A percentile compares a stretch with the other conserved stretches of the same genome.
Conservation (phyloP, 2,888 invertebrate species). For the Escarpia spicata region DNA sequence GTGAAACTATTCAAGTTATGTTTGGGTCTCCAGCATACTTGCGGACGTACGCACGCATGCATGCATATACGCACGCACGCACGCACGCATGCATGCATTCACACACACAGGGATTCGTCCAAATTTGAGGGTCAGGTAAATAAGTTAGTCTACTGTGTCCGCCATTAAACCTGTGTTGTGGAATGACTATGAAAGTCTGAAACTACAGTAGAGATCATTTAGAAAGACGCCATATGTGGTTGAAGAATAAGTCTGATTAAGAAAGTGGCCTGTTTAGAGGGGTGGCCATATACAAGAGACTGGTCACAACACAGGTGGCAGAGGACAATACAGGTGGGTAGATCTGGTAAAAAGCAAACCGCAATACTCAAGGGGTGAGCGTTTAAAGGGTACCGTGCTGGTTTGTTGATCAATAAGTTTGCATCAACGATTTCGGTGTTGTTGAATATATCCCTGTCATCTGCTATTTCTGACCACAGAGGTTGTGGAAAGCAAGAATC, state of each 20-base stretch:
- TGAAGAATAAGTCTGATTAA: not conserved
- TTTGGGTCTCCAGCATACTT: no score
- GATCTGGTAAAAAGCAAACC: not conserved
- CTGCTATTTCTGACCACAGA: conserved; percentile 22
- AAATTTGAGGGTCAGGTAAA: not conserved
- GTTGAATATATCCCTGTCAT: not conserved
- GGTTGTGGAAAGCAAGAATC: conserved; percentile 35
- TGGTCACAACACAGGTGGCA: not conserved
- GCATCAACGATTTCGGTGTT: not conserved
- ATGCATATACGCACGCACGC: no score
- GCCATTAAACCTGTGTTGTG: not conserved
- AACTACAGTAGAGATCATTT: not conserved
- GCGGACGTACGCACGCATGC: not conserved
- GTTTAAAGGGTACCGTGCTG: not conserved
- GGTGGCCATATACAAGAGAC: not conserved
- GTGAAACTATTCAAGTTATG: not conserved
- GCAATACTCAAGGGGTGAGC: not conserved
- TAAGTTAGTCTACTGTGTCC: not conserved
- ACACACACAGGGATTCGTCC: not conserved
- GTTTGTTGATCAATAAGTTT: not conserved
- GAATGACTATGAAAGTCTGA: not conserved
- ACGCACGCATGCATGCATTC: not conserved
- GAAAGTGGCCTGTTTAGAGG: not conserved
- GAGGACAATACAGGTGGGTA: not conserved
- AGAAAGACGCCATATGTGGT: not conserved